Conservation (phyloP, 2,888 invertebrate species). For the Luperina nickerlii region DNA sequence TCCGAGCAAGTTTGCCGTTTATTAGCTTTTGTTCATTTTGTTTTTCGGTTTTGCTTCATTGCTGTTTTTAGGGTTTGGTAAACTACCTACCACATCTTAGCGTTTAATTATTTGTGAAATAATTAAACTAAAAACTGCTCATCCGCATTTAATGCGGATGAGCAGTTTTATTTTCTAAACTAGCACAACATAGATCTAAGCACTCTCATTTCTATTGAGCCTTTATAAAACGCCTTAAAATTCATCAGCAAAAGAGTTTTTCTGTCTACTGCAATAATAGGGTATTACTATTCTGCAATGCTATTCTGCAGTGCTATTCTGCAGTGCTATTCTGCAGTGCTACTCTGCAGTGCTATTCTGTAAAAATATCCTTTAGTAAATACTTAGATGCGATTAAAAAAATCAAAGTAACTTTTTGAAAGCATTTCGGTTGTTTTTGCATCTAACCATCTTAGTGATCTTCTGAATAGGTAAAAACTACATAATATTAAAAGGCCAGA, state of each 20-base stretch:
- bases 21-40: too few species aligned
- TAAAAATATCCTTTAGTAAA: background rate
- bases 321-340: background rate
- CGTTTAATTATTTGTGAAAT: too few species aligned
- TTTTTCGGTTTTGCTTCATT: too few species aligned
- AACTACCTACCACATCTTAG: too few species aligned
- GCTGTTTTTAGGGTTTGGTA: too few species aligned
- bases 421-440: background rate
- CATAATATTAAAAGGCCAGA: background rate
- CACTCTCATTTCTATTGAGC: background rate
- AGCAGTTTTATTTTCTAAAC: constrained; percentile 2
- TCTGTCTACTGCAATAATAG: background rate
- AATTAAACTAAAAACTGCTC: too few species aligned
- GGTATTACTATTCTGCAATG: background rate
- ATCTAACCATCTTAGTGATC: background rate
- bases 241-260: background rate
- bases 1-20: too few species aligned
- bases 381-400: too few species aligned
- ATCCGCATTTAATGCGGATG: too few species aligned
- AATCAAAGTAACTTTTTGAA: too few species aligned
- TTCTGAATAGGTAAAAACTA: background rate
- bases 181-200: background rate
- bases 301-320: too few species aligned
- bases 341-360: background rate
- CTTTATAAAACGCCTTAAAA: background rate